A percentile compares a stretch with the other conserved stretches of the same genome.
Conservation (phyloP, 2,888 invertebrate species). For the Steromphala cineraria region DNA sequence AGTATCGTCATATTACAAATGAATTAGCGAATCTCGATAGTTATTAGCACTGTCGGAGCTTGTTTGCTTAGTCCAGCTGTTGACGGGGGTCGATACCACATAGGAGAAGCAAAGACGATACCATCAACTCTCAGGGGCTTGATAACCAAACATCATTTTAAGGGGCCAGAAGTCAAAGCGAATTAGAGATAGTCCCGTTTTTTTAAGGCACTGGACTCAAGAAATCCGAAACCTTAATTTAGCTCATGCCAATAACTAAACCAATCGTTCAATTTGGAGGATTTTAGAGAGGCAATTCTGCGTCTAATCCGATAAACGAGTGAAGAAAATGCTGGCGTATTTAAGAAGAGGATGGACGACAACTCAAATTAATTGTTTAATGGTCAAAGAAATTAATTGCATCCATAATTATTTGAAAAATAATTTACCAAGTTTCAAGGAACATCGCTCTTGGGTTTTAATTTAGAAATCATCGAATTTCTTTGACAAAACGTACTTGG, state of each 20-base stretch:
- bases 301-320: neutral
- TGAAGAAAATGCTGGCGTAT: too few relatives aligned
- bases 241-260: neutral
- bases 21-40: neutral
- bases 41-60: neutral
- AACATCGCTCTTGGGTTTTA: too few relatives aligned
- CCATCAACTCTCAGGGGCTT: neutral
- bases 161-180: slow-evolving; percentile 4
- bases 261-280: neutral
- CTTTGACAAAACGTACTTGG: too few relatives aligned
- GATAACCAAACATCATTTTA: neutral
- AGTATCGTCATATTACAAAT: neutral
- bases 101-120: neutral
- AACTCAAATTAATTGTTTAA: too few relatives aligned
- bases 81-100: neutral
- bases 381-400: too few relatives aligned
- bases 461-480: too few relatives aligned
- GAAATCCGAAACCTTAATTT: slow-evolving; percentile 16
- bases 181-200: neutral
- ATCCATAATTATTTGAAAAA: too few relatives aligned
- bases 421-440: too few relatives aligned
- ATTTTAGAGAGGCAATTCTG: slow-evolving; percentile 10
- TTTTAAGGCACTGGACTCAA: neutral
- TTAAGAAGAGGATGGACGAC: too few relatives aligned
- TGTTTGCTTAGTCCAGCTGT: slow-evolving; percentile 1